phyloP scores from a whole-genome alignment of 92 coral and sea anemone genomes.

The Epizoanthus scotinus region DNA sequence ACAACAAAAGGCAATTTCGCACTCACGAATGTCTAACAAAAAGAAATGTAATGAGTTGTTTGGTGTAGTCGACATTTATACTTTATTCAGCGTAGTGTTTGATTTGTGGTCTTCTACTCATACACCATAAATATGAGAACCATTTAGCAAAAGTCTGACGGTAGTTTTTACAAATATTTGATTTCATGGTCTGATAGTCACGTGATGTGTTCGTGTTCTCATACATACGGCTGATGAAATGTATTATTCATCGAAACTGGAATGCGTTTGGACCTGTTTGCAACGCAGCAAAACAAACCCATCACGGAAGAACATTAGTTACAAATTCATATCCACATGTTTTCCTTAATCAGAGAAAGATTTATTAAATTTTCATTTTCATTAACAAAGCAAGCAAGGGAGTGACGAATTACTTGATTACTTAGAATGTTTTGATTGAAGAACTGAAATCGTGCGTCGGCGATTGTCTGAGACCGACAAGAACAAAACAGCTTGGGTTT shows the following conservation, averaged over 20 bases:
- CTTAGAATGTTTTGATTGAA: not conserved
- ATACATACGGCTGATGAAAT: not conserved
- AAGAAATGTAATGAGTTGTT: not conserved
- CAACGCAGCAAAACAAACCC: not conserved
- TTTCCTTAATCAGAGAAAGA: not conserved
- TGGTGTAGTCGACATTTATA: not conserved
- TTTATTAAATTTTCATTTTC: not conserved
- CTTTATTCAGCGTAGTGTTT: not conserved
- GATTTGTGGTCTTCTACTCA: not conserved
- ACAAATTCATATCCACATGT: not conserved
- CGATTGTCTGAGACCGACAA: conserved; percentile 2
- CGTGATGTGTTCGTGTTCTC: not conserved
- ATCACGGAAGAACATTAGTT: not conserved
- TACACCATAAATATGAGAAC: not conserved
- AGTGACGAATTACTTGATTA: not conserved
- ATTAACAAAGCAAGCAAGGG: not conserved
- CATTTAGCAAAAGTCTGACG: not conserved
- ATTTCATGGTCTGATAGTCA: conserved; percentile 10
- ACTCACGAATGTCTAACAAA: conserved; percentile 22
- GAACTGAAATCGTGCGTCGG: not conserved
- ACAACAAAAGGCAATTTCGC: conserved; percentile 35
- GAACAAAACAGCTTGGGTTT: conserved; percentile 12
- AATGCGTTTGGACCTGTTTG: conserved; percentile 18
- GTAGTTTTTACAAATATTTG: not conserved
- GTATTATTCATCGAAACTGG: not conserved